These are phyloP conservation scores for Cyprinus carpio DNA, from an alignment of 2,113 vertebrate genomes.

Conservation along the genomic window DNA sequence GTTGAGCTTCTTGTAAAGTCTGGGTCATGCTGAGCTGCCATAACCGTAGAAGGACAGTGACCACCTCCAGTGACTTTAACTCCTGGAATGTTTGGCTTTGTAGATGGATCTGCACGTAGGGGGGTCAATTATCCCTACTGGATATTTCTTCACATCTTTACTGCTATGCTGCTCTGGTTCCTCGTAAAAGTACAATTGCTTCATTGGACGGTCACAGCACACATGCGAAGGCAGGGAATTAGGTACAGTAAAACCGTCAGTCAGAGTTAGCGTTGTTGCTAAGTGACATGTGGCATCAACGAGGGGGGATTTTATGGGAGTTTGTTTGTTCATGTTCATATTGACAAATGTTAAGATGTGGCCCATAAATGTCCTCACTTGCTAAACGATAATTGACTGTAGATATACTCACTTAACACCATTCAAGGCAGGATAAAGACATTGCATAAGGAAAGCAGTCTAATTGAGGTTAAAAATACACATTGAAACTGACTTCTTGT, in stretches of 20 bases:
- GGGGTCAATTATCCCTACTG: constrained; percentile 57
- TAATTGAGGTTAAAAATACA: constrained; percentile 1
- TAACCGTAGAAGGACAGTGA: constrained; percentile 51
- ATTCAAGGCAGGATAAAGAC: not conserved
- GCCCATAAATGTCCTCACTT: not conserved
- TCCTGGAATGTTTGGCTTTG: constrained; percentile 50
- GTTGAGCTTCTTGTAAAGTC: constrained; percentile 62
- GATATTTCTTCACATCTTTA: constrained; percentile 62
- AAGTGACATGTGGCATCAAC: not conserved
- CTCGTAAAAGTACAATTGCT: constrained; percentile 62
- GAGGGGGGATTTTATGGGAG: not conserved
- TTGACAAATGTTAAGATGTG: not conserved
- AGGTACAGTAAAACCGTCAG: constrained; percentile 56
- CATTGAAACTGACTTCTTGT: not conserved
- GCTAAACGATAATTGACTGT: constrained; percentile 4
- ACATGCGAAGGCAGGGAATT: constrained; percentile 28
- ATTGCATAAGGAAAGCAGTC: not conserved
- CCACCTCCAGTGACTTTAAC: constrained; percentile 60
- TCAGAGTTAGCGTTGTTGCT: constrained; percentile 56
- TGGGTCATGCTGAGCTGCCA: constrained; percentile 44
- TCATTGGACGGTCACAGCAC: constrained; percentile 58
- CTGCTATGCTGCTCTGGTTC: constrained; percentile 55
- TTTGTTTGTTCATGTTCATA: not conserved
- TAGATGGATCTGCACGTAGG: constrained; percentile 30
- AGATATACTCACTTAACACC: not conserved